Evolutionary conservation across 2,797 vertebrate genomes (phyloP).

Genomic region (Falco peregrinus): DNA sequence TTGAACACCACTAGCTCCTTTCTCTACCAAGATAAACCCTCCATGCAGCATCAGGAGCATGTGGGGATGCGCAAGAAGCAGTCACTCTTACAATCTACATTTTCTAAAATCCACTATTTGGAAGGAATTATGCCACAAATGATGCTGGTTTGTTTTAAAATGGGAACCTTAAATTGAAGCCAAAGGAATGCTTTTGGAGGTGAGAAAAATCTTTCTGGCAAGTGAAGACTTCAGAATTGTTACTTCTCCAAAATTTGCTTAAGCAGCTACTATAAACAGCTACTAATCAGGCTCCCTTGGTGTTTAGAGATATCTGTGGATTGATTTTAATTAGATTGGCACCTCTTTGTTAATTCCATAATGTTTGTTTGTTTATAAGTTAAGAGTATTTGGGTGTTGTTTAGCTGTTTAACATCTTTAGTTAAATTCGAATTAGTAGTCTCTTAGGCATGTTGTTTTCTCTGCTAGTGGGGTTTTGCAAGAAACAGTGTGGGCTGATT

Average conservation of each 20-base stretch:
- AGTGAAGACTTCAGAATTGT: background rate
- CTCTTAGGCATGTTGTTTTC: background rate
- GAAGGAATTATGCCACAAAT: background rate
- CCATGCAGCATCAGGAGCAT: accelerated
- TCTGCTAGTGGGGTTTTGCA: background rate
- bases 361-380: constrained; percentile 23
- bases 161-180: background rate
- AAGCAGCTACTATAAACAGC: constrained; percentile 44
- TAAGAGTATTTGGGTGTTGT: constrained; percentile 7
- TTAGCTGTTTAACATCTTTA: background rate
- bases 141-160: background rate
- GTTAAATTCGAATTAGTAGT: background rate
- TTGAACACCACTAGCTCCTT: background rate
- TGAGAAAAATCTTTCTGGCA: constrained; percentile 7
- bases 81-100: background rate
- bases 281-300: constrained; percentile 39
- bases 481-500: background rate
- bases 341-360: constrained; percentile 45
- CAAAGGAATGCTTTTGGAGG: background rate
- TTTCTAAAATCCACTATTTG: background rate
- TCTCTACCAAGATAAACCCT: background rate
- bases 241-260: constrained; percentile 28
- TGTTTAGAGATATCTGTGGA: constrained; percentile 14
- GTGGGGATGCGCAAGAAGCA: background rate
- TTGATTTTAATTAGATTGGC: constrained; percentile 57